Evolutionary conservation across 2,113 vertebrate genomes (phyloP), one percentile per base, ranked within the genome.

Genomic region (Oncorhynchus kisutch): DNA sequence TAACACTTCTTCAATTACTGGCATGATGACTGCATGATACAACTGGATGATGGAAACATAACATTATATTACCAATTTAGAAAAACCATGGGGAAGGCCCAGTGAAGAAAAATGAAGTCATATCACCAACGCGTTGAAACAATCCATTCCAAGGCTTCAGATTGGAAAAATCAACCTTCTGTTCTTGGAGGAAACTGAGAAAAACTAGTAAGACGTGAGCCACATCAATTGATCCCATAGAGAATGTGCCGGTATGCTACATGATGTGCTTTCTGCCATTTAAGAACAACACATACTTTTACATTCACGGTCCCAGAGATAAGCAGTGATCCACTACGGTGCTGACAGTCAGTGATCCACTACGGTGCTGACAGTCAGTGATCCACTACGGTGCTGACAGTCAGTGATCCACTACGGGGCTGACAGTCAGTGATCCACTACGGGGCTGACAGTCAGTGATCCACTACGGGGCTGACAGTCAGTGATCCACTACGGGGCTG

Each of bases 1-100:
- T 89, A 89, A 84, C 85, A 87, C 85, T 83, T 85, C 88, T 82
- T 84, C 87, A 85, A 85, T 89, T 89, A 90, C 80, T 87, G 81
- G 78, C 82, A 68, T 34, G 29, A 29, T 76, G 82, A 88, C 85
- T 62, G 86, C 85, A 88, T 87, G 81, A 85, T 80, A 85, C 84
- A 81, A 84, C 75, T 75, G 76, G 81, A 89, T 83, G 88, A 87
- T 54, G 84, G 87, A 90, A 88, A 90, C 87, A 85, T 82, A 29
- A 69, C 70, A 70, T 73, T 67, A 7, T 78, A 85, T 62, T 62
- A 11, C n/a, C n/a, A n/a, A 83, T 79, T 14, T 74, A 81, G 64
- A 34, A 75, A 70, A 24, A 54, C n/a, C 48, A 6, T 3, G 39
- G 39, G 39, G 39, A 11, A 45, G 39, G 39, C 39, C 39, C 9